phyloP scores from a whole-genome alignment of 2,888 invertebrate species.

The Pycnomerus fuliginosus region DNA sequence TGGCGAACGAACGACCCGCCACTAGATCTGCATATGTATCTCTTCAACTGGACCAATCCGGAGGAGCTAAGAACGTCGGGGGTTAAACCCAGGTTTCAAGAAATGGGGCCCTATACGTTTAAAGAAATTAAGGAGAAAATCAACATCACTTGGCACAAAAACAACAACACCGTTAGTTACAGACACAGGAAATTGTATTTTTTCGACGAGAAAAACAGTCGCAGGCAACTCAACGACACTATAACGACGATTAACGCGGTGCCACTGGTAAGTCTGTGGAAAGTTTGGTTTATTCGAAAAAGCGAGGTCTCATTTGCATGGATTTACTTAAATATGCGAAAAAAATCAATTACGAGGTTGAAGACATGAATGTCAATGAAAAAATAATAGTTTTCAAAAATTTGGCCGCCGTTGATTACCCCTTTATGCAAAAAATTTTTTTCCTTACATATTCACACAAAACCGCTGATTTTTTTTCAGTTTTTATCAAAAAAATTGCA shows the following conservation, averaged over 20 bases:
- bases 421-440: no score
- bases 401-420: no score
- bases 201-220: conserved; percentile 66
- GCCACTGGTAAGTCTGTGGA: conserved; percentile 67
- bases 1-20: conserved; percentile 49
- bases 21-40: conserved; percentile 43
- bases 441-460: no score
- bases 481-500: no score
- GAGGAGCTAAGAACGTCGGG: conserved; percentile 58
- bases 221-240: conserved; percentile 67
- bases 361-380: no score
- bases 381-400: no score
- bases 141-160: conserved; percentile 71
- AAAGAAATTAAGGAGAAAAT: conserved; percentile 69
- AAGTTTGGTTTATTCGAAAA: no score
- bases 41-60: conserved; percentile 51
- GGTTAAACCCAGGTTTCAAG: conserved; percentile 58
- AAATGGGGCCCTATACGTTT: conserved; percentile 66
- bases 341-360: no score
- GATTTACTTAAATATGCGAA: no score
- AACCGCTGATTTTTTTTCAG: no score
- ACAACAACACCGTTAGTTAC: conserved; percentile 73
- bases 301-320: no score
- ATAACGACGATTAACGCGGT: conserved; percentile 76
- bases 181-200: conserved; percentile 65